Percentiles rank a stretch among this genome's conserved stretches.
Conservation (phyloP, 2,888 invertebrate genomes). For the Rhingia campestris region DNA sequence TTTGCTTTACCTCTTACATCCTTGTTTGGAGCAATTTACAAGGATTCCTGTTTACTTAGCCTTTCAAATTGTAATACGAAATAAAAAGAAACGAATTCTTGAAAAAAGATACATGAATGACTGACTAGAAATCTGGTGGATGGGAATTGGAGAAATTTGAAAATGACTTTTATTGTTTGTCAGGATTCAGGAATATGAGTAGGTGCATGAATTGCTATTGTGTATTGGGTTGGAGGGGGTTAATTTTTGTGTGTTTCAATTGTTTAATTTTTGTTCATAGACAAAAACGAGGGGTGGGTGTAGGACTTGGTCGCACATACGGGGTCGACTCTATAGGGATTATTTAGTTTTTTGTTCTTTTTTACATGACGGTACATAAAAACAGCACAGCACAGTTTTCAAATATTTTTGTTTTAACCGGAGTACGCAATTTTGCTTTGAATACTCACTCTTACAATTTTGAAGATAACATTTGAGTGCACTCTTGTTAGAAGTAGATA, state of each 20-base stretch:
- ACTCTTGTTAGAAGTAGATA: no score
- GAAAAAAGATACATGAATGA: neutral
- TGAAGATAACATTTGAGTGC: no score
- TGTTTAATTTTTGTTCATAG: neutral
- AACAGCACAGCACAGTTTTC: no score
- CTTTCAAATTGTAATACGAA: slow-evolving; percentile 30
- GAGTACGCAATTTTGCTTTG: no score
- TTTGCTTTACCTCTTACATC: slow-evolving; percentile 23
- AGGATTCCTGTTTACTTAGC: slow-evolving; percentile 59
- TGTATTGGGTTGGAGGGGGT: slow-evolving; percentile 9
- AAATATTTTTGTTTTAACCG: no score
- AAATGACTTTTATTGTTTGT: slow-evolving; percentile 45
- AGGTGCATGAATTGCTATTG: slow-evolving; percentile 6
- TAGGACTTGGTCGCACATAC: neutral
- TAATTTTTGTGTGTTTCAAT: slow-evolving; percentile 19
- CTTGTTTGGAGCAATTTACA: slow-evolving; percentile 50
- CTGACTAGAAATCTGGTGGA: neutral
- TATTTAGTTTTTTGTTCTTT: no score
- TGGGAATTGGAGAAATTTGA: slow-evolving; percentile 6
- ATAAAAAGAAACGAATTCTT: neutral
- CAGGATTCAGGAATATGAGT: slow-evolving; percentile 9
- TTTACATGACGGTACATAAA: no score
- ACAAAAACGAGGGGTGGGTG: no score
- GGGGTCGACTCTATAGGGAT: no score
- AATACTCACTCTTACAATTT: no score